These are phyloP conservation scores for Coregonus sp. DNA, from an alignment of 2,797 vertebrate genomes.

Conservation along the genomic window DNA sequence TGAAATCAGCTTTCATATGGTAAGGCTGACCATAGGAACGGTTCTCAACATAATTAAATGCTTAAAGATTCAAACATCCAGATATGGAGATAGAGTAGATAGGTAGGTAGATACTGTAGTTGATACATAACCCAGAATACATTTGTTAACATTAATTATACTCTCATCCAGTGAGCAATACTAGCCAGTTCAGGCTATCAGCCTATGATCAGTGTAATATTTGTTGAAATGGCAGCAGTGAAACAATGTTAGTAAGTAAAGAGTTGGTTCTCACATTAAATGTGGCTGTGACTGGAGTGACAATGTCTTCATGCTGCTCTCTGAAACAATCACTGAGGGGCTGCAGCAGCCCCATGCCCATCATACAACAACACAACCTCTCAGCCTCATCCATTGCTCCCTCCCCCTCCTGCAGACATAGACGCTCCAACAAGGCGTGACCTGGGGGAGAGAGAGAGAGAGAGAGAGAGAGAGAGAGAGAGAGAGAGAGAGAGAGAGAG, in stretches of 20 bases:
- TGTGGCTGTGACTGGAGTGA: constrained; percentile 61
- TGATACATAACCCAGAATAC: not conserved
- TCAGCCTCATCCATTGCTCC: constrained; percentile 74
- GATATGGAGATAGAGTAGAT: too few species aligned
- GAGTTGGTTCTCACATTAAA: constrained; percentile 74
- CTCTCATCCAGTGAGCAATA: not conserved
- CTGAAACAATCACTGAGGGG: constrained; percentile 81
- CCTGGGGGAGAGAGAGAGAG: constrained; percentile 59
- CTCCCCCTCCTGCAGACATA: constrained; percentile 75
- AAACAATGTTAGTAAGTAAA: not conserved
- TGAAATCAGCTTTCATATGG: not conserved
- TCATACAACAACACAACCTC: constrained; percentile 81
- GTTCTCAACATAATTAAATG: not conserved
- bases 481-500: not conserved
- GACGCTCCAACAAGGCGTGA: constrained; percentile 79
- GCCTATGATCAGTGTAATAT: not conserved
- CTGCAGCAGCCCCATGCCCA: constrained; percentile 82
- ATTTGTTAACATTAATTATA: not conserved
- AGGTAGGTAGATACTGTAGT: too few species aligned
- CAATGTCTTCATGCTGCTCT: constrained; percentile 71
- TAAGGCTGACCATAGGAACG: not conserved
- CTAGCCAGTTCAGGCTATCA: too few species aligned
- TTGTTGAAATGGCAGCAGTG: not conserved
- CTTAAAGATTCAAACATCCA: not conserved
- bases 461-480: not conserved